These are phyloP conservation scores for Telmatherina bonti DNA, from an alignment of 2,797 vertebrate species.

Conservation along the genomic window DNA sequence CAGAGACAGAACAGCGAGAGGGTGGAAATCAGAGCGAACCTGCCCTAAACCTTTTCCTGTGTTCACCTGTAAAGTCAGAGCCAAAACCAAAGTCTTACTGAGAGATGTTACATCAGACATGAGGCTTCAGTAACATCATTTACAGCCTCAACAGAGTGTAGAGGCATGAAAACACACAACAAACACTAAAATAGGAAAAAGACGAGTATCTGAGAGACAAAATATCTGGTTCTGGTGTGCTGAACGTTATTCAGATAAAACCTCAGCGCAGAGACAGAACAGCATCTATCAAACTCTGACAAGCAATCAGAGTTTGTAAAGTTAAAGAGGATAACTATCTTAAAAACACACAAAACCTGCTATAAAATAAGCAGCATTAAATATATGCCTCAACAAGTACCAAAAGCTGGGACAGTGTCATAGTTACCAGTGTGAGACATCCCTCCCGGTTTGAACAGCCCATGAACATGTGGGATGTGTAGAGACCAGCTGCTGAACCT, in stretches of 20 bases:
- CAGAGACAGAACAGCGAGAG: constrained; percentile 16
- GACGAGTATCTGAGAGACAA: neutral
- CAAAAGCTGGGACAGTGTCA: too few relatives aligned
- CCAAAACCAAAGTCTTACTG: constrained; percentile 6
- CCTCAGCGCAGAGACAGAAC: neutral
- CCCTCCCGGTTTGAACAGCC: too few relatives aligned
- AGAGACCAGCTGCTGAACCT: neutral
- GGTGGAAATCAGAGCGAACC: constrained; percentile 36
- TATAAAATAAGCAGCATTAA: neutral
- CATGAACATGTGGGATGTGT: too few relatives aligned
- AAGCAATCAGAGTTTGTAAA: neutral
- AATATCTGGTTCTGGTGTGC: neutral
- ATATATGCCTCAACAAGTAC: too few relatives aligned
- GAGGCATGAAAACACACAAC: neutral
- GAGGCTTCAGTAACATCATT: neutral
- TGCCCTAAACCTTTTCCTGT: constrained; percentile 20
- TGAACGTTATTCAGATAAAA: neutral
- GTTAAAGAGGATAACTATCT: neutral
- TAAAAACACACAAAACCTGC: neutral
- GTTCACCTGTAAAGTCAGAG: neutral
- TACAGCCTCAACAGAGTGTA: neutral
- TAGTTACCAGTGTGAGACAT: too few relatives aligned
- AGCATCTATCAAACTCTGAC: neutral
- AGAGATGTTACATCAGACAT: neutral
- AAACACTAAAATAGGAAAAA: neutral